phyloP scores from a whole-genome alignment of 2,797 vertebrate genomes.

The Pseudochirops corinnae region DNA sequence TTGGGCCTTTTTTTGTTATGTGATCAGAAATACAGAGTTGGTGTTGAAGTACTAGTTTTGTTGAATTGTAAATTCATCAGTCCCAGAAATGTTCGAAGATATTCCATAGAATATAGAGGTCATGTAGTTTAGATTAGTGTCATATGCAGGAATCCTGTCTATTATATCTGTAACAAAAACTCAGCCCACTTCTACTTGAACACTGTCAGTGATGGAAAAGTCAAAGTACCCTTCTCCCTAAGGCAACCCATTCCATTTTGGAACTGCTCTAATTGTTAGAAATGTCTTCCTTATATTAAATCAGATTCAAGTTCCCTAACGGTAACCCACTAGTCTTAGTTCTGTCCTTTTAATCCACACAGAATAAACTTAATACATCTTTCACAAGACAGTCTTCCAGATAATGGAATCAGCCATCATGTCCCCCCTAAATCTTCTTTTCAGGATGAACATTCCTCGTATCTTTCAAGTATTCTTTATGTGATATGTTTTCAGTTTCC shows the following conservation, averaged over 20 bases:
- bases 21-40: slow-evolving; percentile 77
- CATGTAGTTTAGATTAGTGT: not conserved
- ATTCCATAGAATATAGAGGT: slow-evolving; percentile 64
- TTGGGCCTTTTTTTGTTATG: slow-evolving; percentile 72
- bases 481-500: not conserved
- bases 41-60: slow-evolving; percentile 77
- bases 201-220: not conserved
- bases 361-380: not conserved
- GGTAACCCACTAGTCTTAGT: not conserved
- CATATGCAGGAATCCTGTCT: not conserved
- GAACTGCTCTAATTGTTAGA: not conserved
- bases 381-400: not conserved
- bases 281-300: not conserved
- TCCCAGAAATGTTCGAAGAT: slow-evolving; percentile 71
- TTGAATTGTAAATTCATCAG: slow-evolving; percentile 75
- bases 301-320: not conserved
- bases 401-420: not conserved
- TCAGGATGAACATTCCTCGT: not conserved
- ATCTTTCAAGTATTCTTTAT: not conserved
- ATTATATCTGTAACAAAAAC: not conserved
- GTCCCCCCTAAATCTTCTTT: not conserved
- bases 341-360: not conserved
- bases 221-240: not conserved
- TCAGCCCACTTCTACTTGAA: not conserved
- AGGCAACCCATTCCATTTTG: not conserved